Base-by-base conservation (phyloP, 2,888 invertebrate species). In the Hemithea aestivaria region DNA sequence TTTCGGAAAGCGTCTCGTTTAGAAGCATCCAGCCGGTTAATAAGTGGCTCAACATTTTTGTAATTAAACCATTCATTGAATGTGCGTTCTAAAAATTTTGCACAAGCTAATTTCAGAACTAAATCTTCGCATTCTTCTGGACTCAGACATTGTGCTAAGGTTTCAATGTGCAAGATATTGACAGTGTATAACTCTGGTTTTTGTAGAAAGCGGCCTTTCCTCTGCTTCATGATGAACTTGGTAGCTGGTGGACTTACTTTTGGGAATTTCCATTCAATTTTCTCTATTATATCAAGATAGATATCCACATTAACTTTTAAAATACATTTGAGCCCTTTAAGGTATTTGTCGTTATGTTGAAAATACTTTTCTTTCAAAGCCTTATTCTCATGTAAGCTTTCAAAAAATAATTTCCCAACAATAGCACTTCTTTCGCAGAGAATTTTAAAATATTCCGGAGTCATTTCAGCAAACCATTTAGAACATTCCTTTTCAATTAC, bases 171-270 rank as follows among this genome's bases (percentile, higher is more conserved):
- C 6, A 79, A 52, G 4, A 78, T 35, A 45, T 56, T 60, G 1
- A 48, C 56, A 1, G 63, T 49, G 30, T 78, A 79, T 5, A 78
- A 42, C 37, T 75, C 79, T 0, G 61, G 44, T 44, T 78, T 79
- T 0, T 44, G 51, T 8, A 53, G 30, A 31, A 72, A 66, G 35
- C 66, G 69, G 8, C 46, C 28, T 47, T 66, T 77, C 32, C 63
- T 65, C 10, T 56, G 41, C 9, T 52, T 61, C 43, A 79, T 49
- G 7, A 78, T 64, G 26, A 61, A 59, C 27, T 56, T 57, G 1
- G 79, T 74, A 1, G 60, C 42, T 1, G 29, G 27, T 7, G 65
- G 34, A 43, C 60, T 65, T 1, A 73, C 44, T 9, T 44, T 35
- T 0, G 27, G 34, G 9, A 56, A 58, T 1, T 21, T 29, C 16